Evolutionary conservation across 2,888 invertebrate genomes (phyloP), one percentile per base, ranked within the genome.

Genomic region (Cantharis rustica): DNA sequence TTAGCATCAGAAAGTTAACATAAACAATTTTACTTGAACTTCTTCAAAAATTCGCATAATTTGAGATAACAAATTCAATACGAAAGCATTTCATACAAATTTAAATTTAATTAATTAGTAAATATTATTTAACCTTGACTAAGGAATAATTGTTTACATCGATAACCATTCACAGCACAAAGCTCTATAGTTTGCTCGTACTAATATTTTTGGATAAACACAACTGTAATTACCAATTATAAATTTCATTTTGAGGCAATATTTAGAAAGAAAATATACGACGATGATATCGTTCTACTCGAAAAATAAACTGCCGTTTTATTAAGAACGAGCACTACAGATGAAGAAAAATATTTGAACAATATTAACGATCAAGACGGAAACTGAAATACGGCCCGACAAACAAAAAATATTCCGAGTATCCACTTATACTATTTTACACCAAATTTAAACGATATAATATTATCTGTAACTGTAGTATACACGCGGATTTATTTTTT

Each of bases 191-290:
- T 47, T 47, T n/a, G 72, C 74, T 31, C 62, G 70, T 64, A 68
- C 75, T 70, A 78, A 78, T 78, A 75, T 78, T 78, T 78, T 78
- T 78, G 75, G 73, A 78, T 75, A 78, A 78, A 78, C 77, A 78
- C 73, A 75, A 75, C 77, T 75, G 77, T 78, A 78, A 78, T 78
- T 75, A 78, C 75, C 75, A 78, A 78, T 78, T 78, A 78, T 78
- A 78, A 78, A 78, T 78, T 78, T 78, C 77, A 78, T 72, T 78
- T 78, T 78, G 77, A 75, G 75, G 75, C 77, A 78, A 78, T 78
- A 78, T 78, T 78, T 78, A 78, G 75, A 78, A 75, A 78, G 77
- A 78, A 75, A 78, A 78, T 75, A 78, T 66, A 75, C 68, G 74
- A 74, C 68, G 74, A 64, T 68, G 73, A 74, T 74, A 77, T 77